These are phyloP conservation scores for Labroides dimidiatus DNA, from an alignment of 2,797 vertebrate species.

Conservation along the genomic window DNA sequence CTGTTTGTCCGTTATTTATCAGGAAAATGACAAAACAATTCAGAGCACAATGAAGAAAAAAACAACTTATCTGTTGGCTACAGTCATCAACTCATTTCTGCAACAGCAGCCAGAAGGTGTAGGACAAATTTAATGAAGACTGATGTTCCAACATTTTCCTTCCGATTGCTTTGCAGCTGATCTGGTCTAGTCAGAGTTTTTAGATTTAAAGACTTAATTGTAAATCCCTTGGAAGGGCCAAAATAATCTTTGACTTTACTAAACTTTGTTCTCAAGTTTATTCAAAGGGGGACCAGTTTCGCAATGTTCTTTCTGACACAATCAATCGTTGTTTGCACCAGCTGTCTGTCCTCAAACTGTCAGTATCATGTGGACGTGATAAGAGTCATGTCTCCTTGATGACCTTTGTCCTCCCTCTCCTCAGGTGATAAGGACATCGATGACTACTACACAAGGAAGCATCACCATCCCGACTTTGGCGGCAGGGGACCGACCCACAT, in stretches of 20 bases:
- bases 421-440: slow-evolving; percentile 93
- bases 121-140: slow-evolving; percentile 2
- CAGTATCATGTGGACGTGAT: background rate
- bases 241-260: too few relatives aligned
- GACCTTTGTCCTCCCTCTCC: background rate
- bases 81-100: background rate
- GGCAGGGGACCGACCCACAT: slow-evolving; percentile 91
- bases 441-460: slow-evolving; percentile 92
- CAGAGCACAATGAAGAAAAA: background rate
- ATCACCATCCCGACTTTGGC: slow-evolving; percentile 89
- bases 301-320: too few relatives aligned
- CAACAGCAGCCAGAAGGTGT: slow-evolving; percentile 6
- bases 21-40: slow-evolving; percentile 14
- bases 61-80: background rate
- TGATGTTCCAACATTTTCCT: background rate
- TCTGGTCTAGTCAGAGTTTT: background rate
- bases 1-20: background rate
- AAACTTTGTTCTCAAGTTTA: too few relatives aligned
- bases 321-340: background rate
- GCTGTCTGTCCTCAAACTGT: background rate
- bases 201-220: too few relatives aligned
- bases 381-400: slow-evolving; percentile 1
- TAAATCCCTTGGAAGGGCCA: too few relatives aligned
- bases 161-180: background rate
- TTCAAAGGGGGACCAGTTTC: too few relatives aligned